Percentiles rank a stretch among this genome's conserved stretches.
These are phyloP conservation scores for Coenonympha glycerion DNA, from an alignment of 2,888 invertebrate species.

Conservation along the genomic window DNA sequence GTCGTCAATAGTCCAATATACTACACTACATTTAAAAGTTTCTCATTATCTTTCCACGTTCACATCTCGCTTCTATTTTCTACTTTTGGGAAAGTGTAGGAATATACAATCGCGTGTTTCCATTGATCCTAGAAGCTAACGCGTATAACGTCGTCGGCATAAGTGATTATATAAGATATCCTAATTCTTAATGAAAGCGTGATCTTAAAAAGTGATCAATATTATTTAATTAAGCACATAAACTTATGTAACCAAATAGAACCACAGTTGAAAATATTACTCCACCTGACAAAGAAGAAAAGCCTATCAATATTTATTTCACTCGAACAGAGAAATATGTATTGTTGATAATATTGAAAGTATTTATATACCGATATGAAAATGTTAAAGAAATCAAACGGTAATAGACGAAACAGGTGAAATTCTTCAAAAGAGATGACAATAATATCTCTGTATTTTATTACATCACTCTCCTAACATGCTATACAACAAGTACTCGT, in stretches of 20 bases:
- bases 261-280: no score
- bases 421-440: constrained; percentile 1
- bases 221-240: background rate
- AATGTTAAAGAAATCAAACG: no score
- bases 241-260: no score
- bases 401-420: no score
- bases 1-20: no score
- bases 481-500: background rate
- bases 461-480: background rate
- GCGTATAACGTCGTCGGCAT: constrained; percentile 17
- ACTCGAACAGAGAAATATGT: no score
- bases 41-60: no score
- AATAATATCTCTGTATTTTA: background rate
- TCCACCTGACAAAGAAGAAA: no score
- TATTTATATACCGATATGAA: background rate
- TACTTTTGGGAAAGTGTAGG: background rate
- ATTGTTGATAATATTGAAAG: no score
- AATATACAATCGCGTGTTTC: constrained; percentile 10
- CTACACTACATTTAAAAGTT: no score
- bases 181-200: constrained; percentile 13
- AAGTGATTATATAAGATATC: constrained; percentile 22
- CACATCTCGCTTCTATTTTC: no score
- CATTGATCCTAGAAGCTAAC: background rate
- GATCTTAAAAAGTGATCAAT: constrained; percentile 18
- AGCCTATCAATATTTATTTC: no score